A percentile compares a stretch with the other conserved stretches of the same genome.
Conservation (phyloP, 2,888 invertebrate species). For the Drosophila mettleri region DNA sequence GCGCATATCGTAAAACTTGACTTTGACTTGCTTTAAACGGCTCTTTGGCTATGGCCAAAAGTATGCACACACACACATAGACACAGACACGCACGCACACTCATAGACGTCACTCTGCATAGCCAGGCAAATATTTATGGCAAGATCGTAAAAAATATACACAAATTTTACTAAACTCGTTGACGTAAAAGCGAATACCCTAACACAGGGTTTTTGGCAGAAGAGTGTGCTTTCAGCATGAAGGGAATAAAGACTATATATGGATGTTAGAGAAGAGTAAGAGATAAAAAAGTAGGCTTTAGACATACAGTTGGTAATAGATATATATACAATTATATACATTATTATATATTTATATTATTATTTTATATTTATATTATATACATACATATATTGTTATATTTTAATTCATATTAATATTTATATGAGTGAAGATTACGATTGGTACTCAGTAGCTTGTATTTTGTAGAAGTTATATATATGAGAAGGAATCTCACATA, state of each 20-base stretch:
- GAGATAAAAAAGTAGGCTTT: not conserved
- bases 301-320: not conserved
- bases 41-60: conserved; percentile 48
- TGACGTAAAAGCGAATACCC: conserved; percentile 25
- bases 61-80: conserved; percentile 4
- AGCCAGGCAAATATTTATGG: conserved; percentile 45
- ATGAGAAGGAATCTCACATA: no score
- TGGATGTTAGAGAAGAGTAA: not conserved
- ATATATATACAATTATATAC: no score
- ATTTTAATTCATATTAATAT: no score
- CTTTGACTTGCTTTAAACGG: conserved; percentile 71
- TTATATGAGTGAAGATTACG: no score
- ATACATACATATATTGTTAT: no score
- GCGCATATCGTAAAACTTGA: conserved; percentile 68
- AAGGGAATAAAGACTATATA: not conserved
- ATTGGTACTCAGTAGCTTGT: no score
- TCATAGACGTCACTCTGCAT: conserved; percentile 23
- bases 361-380: no score
- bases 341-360: no score
- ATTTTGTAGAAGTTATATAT: no score
- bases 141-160: conserved; percentile 21
- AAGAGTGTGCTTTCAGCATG: not conserved
- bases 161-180: conserved; percentile 11
- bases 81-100: conserved; percentile 19
- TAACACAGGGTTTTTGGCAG: not conserved